phyloP scores from a whole-genome alignment of 2,888 invertebrate species.

The Ormyrus rosae region DNA sequence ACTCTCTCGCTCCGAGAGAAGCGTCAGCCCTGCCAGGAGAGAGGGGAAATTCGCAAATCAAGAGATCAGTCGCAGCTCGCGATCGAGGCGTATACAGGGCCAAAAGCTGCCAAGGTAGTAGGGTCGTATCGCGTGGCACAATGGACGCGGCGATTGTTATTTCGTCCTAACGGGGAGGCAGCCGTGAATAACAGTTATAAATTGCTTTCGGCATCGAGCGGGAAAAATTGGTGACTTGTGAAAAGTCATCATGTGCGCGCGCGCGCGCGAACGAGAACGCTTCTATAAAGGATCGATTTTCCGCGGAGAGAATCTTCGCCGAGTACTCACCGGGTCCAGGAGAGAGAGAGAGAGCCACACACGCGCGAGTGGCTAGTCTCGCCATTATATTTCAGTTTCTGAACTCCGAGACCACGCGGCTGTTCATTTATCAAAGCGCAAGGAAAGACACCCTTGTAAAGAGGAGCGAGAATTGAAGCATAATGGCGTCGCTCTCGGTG shows the following conservation, averaged over 20 bases:
- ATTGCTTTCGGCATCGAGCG: constrained; percentile 57
- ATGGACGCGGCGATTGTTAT: constrained; percentile 59
- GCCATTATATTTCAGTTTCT: not conserved
- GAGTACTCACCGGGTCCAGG: not conserved
- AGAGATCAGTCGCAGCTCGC: constrained; percentile 64
- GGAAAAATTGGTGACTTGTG: constrained; percentile 53
- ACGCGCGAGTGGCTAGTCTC: not conserved
- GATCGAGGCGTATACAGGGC: not conserved
- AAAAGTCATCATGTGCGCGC: constrained; percentile 46
- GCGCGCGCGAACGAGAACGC: too few relatives aligned
- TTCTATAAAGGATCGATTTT: constrained; percentile 52
- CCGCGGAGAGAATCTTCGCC: constrained; percentile 40
- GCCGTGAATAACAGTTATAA: constrained; percentile 69
- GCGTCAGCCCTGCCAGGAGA: not conserved
- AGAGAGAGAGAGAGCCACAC: not conserved
- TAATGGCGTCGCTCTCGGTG: constrained; percentile 24
- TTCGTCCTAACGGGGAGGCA: constrained; percentile 61
- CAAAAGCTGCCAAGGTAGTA: constrained; percentile 30
- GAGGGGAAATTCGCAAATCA: constrained; percentile 64
- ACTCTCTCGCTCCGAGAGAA: not conserved
- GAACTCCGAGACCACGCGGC: not conserved
- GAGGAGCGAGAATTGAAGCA: constrained; percentile 44
- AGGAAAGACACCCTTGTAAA: constrained; percentile 44
- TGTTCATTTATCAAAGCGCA: constrained; percentile 52
- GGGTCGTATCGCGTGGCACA: constrained; percentile 58